Evolutionary conservation across 2,797 vertebrate genomes (phyloP), one percentile per base, ranked within the genome.

Genomic region (Heliangelus exortis): DNA sequence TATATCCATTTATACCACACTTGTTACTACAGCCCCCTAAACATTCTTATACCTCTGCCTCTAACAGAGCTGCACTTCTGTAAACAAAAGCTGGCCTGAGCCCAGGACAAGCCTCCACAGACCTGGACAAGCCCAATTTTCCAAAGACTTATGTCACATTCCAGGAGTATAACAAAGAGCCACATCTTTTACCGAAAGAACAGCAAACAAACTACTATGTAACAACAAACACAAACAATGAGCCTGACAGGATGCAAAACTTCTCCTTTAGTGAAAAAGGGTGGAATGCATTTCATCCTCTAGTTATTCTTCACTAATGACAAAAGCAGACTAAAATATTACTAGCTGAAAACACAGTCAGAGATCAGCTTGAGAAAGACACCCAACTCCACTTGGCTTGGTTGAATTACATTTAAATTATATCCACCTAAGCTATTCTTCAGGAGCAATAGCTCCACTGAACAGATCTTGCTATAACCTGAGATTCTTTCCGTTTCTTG

Each of bases 341-440:
- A 65, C 65, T 41, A 65, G 20, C 10, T 87, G 17, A 65, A 78
- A 90, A 78, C 53, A 82, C 43, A 66, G 31, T 57, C 58, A 82
- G 71, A 87, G 62, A 90, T 69, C 66, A 84, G 66, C 48, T 62
- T n/a, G 43, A 67, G 62, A 55, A 87, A 93, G 39, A 41, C 33
- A 61, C 53, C 66, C 66, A 84, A 21, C 23, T 78, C 75, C 75
- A 87, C 48, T 33, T 50, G 33, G 51, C 71, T 43, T 43, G 25
- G 55, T 31, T 62, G 68, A 92, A 79, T 34, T 8, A 7, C 17
- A 9, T 74, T 75, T 66, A 55, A 61, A 69, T 81, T 31, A 68
- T 13, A 81, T 45, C 48, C 67, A 66, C 47, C 74, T 82, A 33
- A 71, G 31, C 63, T 6, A 12, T 62, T 90, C 36, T 62, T 25